A percentile compares a stretch with the other conserved stretches of the same genome.
Evolutionary conservation across 2,888 invertebrate species (phyloP).

Genomic region (Ophion costatus): DNA sequence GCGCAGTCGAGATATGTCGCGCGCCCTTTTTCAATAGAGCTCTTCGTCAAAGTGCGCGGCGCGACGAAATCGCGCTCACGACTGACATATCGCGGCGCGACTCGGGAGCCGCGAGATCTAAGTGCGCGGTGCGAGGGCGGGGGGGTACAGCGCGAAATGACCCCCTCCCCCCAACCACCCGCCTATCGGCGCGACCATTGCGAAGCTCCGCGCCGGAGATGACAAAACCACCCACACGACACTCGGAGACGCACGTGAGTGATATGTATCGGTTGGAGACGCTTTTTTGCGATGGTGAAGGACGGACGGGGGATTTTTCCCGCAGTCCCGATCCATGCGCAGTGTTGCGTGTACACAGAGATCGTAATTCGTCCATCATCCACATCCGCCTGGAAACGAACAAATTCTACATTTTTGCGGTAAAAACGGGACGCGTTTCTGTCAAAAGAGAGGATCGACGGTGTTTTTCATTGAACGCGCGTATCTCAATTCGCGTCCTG

Average conservation of each 20-base stretch:
- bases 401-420: not conserved
- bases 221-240: conserved; percentile 23
- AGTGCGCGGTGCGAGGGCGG: not conserved
- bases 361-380: not conserved
- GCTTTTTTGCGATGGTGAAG: not conserved
- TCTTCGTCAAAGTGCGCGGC: conserved; percentile 69
- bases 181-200: conserved; percentile 36
- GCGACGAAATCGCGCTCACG: conserved; percentile 79
- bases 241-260: not conserved
- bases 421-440: not conserved
- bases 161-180: not conserved
- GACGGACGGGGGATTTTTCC: not conserved
- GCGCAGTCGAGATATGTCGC: not conserved
- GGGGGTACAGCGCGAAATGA: not conserved
- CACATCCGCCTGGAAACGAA: not conserved
- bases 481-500: not conserved
- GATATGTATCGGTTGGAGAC: not conserved
- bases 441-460: not conserved
- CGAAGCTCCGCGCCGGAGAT: conserved; percentile 29
- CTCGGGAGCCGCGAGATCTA: conserved; percentile 67
- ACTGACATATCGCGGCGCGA: conserved; percentile 75
- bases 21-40: conserved; percentile 6
- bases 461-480: not conserved
- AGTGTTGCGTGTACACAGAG: not conserved
- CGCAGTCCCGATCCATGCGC: not conserved